phyloP scores from a whole-genome alignment of 2,113 vertebrate genomes.

The Nerophis lumbriciformis region DNA sequence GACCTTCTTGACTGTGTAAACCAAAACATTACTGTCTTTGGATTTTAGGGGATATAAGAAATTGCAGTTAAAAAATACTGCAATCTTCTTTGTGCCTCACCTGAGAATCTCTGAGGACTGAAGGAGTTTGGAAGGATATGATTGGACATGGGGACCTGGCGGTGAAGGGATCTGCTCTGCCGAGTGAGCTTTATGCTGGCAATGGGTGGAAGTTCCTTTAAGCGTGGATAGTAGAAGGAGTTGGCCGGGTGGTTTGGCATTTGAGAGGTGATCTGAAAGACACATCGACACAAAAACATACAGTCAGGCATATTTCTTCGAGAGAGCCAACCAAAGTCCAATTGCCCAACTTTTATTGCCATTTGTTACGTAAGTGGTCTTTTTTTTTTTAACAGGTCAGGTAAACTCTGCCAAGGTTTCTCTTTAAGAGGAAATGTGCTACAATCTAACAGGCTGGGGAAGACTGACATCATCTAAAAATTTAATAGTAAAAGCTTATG shows the following conservation, averaged over 20 bases:
- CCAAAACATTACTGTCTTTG: too few relatives aligned
- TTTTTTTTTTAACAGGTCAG: constrained; percentile 31
- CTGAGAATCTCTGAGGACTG: constrained; percentile 60
- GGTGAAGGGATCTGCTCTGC: constrained; percentile 50
- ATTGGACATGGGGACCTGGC: constrained; percentile 68
- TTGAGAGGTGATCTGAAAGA: constrained; percentile 71
- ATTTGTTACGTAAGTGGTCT: constrained; percentile 34
- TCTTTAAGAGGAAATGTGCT: constrained; percentile 19
- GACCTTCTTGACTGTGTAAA: too few relatives aligned
- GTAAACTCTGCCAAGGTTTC: constrained; percentile 27
- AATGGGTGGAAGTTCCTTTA: constrained; percentile 69
- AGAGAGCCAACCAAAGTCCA: constrained; percentile 13
- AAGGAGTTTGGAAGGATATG: constrained; percentile 72
- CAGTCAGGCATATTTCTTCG: constrained; percentile 15
- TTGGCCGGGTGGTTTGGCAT: constrained; percentile 76
- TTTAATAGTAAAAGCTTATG: too few relatives aligned
- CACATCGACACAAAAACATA: constrained; percentile 12
- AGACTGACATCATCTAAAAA: neutral
- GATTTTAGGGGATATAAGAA: too few relatives aligned
- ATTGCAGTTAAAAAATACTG: neutral
- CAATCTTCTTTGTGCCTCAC: constrained; percentile 32
- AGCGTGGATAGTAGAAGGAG: constrained; percentile 76
- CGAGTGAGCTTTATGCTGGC: constrained; percentile 64
- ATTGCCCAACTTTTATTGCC: constrained; percentile 22
- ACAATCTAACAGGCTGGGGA: neutral